Base-by-base conservation (phyloP, 2,113 vertebrate species). In the Sebastes fasciatus region DNA sequence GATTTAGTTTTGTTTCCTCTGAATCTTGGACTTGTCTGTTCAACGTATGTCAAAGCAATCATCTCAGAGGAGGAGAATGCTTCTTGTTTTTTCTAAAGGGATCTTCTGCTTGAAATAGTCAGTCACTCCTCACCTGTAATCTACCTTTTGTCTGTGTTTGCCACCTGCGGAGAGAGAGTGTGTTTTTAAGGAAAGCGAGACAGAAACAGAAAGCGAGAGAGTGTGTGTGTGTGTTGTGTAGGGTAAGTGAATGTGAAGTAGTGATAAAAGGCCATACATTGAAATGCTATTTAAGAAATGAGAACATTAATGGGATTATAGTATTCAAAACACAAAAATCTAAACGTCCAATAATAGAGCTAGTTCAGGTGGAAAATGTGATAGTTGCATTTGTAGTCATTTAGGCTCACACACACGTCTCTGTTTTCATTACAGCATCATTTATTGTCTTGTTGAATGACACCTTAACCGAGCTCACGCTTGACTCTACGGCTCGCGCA, bases 41-140 rank as follows among this genome's bases (percentile, higher is more conserved):
- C 75, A 82, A 75, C 16, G 45, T 51, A 46, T 89, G 75, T 88
- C 34, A 68, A 86, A 86, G 60, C 43, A 74, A 71, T 82, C 69
- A 64, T 72, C 77, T 86, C 26, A 84, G 84, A 64, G 55, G 57
- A 86, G 61, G 74, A 74, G 34, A 73, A 61, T 75, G 42, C 6
- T 51, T 45, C 16, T 19, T 58, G 26, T 62, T 60, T 62, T 34
- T 75, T 51, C 2, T 54, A 54, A 66, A 83, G 16, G 57, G 67
- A 52, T 67, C 46, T 51, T 19, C 40, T 67, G 75, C 49, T 78
- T 78, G 62, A 90, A 69, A 65, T 52, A 79, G 8, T 77, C 78
- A 77, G 23, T 92, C 83, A 80, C 79, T 93, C 79, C 46, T 86
- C 88, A 87, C 85, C 70, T 73, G 63, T 76, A 76, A 69, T 82